Conservation (phyloP, 2,113 vertebrate species). For the Mus spicilegus region DNA sequence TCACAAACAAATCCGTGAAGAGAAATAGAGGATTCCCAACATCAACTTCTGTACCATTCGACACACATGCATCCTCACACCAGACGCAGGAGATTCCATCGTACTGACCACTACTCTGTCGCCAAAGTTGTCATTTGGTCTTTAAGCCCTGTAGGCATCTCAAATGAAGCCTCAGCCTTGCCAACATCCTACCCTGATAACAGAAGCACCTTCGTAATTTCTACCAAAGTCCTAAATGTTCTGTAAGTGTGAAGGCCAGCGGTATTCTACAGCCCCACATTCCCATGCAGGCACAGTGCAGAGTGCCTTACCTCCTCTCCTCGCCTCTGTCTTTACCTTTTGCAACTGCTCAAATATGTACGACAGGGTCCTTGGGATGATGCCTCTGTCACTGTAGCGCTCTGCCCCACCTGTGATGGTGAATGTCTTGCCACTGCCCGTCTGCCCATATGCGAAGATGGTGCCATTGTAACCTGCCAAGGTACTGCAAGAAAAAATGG, state of each 20-base stretch:
- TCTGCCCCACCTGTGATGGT: slow-evolving; percentile 97
- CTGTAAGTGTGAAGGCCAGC: slow-evolving; percentile 41
- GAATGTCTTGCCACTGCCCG: slow-evolving; percentile 98
- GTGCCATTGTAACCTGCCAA: slow-evolving; percentile 96
- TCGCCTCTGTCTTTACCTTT: slow-evolving; percentile 85
- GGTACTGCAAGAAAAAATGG: slow-evolving; percentile 85
- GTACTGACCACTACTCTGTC: too few species aligned
- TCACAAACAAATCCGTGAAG: not conserved
- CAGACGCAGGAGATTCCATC: too few species aligned
- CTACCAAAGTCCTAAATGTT: slow-evolving; percentile 37
- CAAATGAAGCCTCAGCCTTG: not conserved
- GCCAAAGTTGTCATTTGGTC: not conserved
- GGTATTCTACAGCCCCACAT: not conserved
- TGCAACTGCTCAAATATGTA: slow-evolving; percentile 92
- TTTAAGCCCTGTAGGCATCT: not conserved
- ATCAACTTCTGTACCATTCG: not conserved
- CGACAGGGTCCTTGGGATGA: slow-evolving; percentile 95
- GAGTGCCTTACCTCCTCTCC: slow-evolving; percentile 4
- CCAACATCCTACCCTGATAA: slow-evolving; percentile 13
- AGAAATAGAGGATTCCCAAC: not conserved
- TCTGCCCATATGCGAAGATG: slow-evolving; percentile 98
- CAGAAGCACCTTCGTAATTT: slow-evolving; percentile 47
- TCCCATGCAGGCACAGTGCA: not conserved
- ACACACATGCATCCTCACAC: not conserved
- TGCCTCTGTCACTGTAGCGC: slow-evolving; percentile 93